These are phyloP conservation scores for Calameuta pallipes DNA, from an alignment of 2,888 invertebrate genomes.

Conservation along the genomic window DNA sequence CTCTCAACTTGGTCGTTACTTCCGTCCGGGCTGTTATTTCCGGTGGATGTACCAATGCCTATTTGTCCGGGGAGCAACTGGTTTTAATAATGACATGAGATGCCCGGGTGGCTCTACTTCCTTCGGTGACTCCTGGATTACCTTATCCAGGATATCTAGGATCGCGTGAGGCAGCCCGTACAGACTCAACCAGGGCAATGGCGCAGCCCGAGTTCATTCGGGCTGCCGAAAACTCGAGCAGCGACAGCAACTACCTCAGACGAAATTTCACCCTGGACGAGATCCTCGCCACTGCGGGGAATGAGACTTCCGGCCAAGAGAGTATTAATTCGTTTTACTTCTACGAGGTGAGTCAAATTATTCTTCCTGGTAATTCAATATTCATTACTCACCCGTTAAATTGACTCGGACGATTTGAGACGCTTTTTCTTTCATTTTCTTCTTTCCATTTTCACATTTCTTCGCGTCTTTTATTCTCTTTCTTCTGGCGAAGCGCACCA, in stretches of 20 bases:
- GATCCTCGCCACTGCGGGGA: background rate
- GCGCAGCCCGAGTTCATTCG: background rate
- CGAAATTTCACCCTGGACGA: background rate
- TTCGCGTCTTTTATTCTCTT: background rate
- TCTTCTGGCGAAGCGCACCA: background rate
- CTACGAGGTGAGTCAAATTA: conserved; percentile 16
- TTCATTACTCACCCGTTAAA: background rate
- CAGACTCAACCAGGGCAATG: background rate
- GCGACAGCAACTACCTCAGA: background rate
- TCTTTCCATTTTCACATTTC: background rate
- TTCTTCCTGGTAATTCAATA: background rate
- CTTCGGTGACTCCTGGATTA: background rate
- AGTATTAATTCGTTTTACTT: conserved; percentile 17
- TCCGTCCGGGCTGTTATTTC: background rate
- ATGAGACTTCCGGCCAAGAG: conserved; percentile 3
- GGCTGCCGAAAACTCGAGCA: background rate
- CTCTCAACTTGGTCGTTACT: background rate
- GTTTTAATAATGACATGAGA: background rate
- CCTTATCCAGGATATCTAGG: background rate
- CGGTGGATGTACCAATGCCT: background rate
- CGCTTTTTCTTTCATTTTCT: background rate
- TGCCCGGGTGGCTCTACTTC: background rate
- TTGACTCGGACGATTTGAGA: background rate
- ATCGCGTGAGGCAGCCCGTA: background rate
- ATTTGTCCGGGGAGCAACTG: background rate